A percentile compares a stretch with the other conserved stretches of the same genome.
phyloP scores from a whole-genome alignment of 2,888 invertebrate genomes.

The Polydrusus pterygomalis region DNA sequence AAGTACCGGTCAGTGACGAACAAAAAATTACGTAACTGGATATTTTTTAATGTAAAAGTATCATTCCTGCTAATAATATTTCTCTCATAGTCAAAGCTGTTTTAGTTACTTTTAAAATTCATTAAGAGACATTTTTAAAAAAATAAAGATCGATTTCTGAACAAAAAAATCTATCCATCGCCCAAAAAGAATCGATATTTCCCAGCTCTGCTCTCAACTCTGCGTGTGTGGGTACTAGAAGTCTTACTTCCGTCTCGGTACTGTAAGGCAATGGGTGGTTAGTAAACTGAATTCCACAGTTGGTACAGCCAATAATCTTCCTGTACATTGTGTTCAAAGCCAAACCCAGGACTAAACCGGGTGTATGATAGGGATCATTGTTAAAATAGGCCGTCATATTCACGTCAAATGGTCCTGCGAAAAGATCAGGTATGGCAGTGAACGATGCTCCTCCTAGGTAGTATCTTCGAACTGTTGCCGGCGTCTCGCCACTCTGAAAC shows the following conservation, averaged over 20 bases:
- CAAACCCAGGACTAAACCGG: slow-evolving; percentile 79
- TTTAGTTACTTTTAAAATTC: too few relatives aligned
- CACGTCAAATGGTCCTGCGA: slow-evolving; percentile 26
- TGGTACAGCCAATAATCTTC: slow-evolving; percentile 58
- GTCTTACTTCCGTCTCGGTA: slow-evolving; percentile 74
- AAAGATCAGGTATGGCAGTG: slow-evolving; percentile 17
- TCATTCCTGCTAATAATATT: too few relatives aligned
- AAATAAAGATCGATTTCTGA: too few relatives aligned
- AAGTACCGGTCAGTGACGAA: too few relatives aligned
- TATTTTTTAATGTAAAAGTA: too few relatives aligned
- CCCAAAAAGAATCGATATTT: too few relatives aligned
- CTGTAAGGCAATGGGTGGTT: slow-evolving; percentile 83
- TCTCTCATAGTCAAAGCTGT: too few relatives aligned
- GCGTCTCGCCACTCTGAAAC: slow-evolving; percentile 62
- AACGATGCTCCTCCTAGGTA: slow-evolving; percentile 78
- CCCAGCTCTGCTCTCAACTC: too few relatives aligned
- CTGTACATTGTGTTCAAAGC: slow-evolving; percentile 79
- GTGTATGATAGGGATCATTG: slow-evolving; percentile 85
- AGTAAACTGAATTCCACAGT: slow-evolving; percentile 67
- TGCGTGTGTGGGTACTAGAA: not conserved
- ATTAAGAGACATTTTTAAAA: too few relatives aligned
- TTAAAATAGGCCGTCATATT: slow-evolving; percentile 83
- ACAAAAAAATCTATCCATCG: too few relatives aligned
- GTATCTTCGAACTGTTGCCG: slow-evolving; percentile 64
- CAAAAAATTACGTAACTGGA: too few relatives aligned